Evolutionary conservation across 2,888 invertebrate genomes (phyloP).

Genomic region (Mythimna impura): DNA sequence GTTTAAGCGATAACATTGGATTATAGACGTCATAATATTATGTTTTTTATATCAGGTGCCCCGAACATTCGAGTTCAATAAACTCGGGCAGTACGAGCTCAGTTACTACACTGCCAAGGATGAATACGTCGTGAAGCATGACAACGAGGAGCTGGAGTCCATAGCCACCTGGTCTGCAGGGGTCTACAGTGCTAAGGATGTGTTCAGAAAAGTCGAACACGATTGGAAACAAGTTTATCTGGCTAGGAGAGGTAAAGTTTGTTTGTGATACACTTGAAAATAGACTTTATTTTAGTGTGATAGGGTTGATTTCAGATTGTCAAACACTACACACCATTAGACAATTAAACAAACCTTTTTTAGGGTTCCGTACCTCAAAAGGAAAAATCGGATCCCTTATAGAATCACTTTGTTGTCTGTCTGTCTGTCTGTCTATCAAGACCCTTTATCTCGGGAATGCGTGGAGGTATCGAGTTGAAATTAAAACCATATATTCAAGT

Average conservation of each 20-base stretch:
- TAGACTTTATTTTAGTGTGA: background rate
- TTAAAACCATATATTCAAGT: too few species aligned
- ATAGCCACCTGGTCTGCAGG: conserved; percentile 93
- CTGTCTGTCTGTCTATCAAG: too few species aligned
- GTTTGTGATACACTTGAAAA: background rate
- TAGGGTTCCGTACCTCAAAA: too few species aligned
- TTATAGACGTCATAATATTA: background rate
- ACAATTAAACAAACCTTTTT: too few species aligned
- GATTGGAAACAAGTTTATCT: conserved; percentile 99
- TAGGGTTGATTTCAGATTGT: background rate
- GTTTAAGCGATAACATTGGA: too few species aligned
- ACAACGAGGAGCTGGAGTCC: conserved; percentile 69
- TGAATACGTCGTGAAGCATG: conserved; percentile 86
- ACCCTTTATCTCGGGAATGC: too few species aligned
- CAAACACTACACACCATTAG: too few species aligned
- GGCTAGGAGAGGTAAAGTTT: conserved; percentile 92
- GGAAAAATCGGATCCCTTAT: too few species aligned
- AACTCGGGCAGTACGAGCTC: conserved; percentile 76
- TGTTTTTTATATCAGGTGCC: background rate
- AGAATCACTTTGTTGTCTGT: too few species aligned
- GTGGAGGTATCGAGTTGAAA: too few species aligned
- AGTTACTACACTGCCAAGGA: conserved; percentile 90
- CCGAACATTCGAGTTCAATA: conserved; percentile 78
- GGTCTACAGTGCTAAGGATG: conserved; percentile 89
- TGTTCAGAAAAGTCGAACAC: conserved; percentile 95